Conservation (phyloP, 1,140 invertebrate genomes). For the Neodiprion pinetum region DNA sequence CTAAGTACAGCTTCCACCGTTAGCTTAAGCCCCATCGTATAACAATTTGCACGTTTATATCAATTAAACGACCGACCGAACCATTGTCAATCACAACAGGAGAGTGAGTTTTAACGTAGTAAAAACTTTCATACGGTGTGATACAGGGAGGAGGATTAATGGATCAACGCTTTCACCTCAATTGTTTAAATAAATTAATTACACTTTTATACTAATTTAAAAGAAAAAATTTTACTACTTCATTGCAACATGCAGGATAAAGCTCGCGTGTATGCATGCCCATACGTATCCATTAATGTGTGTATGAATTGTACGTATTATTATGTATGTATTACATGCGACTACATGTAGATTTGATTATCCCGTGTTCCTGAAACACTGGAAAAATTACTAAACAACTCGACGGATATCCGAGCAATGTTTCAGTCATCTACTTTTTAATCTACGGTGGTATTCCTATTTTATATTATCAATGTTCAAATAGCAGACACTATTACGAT, state of each 20-base stretch:
- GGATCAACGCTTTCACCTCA: not conserved
- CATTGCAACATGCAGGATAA: not conserved
- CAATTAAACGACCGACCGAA: constrained; percentile 4
- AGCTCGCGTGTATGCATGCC: not conserved
- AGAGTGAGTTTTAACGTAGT: not conserved
- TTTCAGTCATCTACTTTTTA: too few relatives aligned
- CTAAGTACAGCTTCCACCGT: constrained; percentile 29
- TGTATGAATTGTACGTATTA: too few relatives aligned
- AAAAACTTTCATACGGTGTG: too few relatives aligned
- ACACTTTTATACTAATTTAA: not conserved
- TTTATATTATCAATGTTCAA: too few relatives aligned
- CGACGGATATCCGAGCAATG: too few relatives aligned
- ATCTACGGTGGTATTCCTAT: too few relatives aligned
- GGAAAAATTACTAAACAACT: too few relatives aligned
- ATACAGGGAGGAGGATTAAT: not conserved
- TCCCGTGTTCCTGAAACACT: too few relatives aligned
- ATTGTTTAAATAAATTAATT: not conserved
- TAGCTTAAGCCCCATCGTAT: constrained; percentile 38
- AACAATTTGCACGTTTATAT: constrained; percentile 25
- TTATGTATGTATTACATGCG: too few relatives aligned
- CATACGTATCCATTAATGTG: too few relatives aligned
- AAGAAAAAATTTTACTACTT: not conserved
- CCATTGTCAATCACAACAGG: constrained; percentile 4
- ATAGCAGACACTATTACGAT: too few relatives aligned
- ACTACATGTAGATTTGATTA: too few relatives aligned